Conservation (phyloP, 2,888 invertebrate species). For the Metacarcinus magister region DNA sequence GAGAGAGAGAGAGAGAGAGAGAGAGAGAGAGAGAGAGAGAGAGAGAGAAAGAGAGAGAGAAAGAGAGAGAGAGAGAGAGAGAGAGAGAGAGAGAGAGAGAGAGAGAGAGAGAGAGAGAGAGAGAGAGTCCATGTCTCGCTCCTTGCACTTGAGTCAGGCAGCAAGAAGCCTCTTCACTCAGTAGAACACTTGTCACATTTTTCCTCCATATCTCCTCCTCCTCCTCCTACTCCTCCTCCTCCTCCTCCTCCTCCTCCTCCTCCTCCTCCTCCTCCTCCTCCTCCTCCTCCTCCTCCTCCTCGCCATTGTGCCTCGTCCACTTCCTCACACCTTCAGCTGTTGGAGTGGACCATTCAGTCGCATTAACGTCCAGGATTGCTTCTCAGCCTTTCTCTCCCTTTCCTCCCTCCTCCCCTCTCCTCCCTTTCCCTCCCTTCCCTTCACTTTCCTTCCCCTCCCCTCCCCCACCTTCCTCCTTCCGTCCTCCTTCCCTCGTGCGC, state of each 20-base stretch:
- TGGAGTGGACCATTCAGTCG: not conserved
- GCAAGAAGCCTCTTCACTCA: not conserved
- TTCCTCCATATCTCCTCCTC: not conserved
- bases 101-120: conserved; percentile 52
- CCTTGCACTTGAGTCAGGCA: conserved; percentile 8
- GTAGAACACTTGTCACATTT: conserved; percentile 3
- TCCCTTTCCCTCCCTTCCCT: not conserved
- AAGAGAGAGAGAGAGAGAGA: conserved; percentile 33
- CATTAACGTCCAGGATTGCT: not conserved
- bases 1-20: conserved; percentile 11
- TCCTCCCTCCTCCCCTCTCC: not conserved
- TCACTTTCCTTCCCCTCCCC: not conserved
- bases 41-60: not conserved
- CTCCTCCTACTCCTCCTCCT: not conserved
- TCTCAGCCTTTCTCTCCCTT: not conserved
- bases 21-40: conserved; percentile 43
- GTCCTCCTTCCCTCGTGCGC: not conserved
- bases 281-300: conserved; percentile 33
- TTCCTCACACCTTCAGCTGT: conserved; percentile 27
- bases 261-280: conserved; percentile 52
- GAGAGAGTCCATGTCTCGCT: not conserved
- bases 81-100: conserved; percentile 31
- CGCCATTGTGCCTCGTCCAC: not conserved
- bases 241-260: conserved; percentile 1
- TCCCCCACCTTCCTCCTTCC: not conserved